Evolutionary conservation across 53 echinoderm and acorn worm genomes (phyloP).

Genomic region (Pentamera pediparva): DNA sequence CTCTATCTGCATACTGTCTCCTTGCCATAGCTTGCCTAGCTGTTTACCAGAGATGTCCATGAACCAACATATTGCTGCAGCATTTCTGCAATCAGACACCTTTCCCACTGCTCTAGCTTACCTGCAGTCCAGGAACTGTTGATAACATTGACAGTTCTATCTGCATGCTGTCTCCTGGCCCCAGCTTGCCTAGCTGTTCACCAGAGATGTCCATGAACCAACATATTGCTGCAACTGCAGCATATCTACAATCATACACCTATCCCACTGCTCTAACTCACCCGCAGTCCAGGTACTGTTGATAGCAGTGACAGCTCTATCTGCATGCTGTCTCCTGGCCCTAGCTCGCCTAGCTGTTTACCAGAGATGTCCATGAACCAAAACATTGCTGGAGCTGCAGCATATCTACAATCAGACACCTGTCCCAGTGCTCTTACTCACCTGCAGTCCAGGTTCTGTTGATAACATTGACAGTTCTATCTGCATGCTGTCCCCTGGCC

Average conservation of each 20-base stretch:
- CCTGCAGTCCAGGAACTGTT: too few species aligned
- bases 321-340: slow-evolving; percentile 79
- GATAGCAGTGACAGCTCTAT: slow-evolving; percentile 76
- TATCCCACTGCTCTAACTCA: slow-evolving; percentile 17
- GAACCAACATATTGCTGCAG: background rate
- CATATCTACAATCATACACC: background rate
- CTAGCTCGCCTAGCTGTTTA: slow-evolving; percentile 84
- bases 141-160: slow-evolving; percentile 63
- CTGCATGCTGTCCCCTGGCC: slow-evolving; percentile 79
- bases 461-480: slow-evolving; percentile 77
- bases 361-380: slow-evolving; percentile 93
- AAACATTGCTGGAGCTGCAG: too few species aligned
- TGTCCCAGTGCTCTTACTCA: too few species aligned
- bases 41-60: slow-evolving; percentile 89
- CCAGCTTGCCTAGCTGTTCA: slow-evolving; percentile 73
- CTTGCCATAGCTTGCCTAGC: slow-evolving; percentile 85
- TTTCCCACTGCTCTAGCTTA: too few species aligned
- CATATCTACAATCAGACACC: too few species aligned
- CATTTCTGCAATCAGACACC: too few species aligned
- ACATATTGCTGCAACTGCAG: background rate
- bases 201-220: slow-evolving; percentile 61
- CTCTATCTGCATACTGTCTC: slow-evolving; percentile 79
- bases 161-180: slow-evolving; percentile 66
- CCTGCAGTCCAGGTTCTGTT: slow-evolving; percentile 88
- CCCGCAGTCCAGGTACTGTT: slow-evolving; percentile 87